Evolutionary conservation across 2,113 vertebrate genomes (phyloP), one percentile per base, ranked within the genome.

Genomic region (Sylvilagus bachmani): DNA sequence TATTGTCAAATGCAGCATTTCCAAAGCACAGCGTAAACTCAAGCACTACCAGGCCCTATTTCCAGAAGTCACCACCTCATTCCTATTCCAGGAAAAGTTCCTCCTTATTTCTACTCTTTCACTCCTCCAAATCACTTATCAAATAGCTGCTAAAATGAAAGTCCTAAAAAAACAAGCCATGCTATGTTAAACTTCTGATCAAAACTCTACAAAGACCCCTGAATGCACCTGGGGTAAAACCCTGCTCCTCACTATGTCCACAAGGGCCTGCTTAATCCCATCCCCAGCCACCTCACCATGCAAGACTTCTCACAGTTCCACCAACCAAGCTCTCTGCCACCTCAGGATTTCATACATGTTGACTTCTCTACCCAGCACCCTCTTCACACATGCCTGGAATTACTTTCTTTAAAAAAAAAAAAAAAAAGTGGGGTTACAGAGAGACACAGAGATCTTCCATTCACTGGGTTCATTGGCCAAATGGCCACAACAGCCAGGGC

Each of bases 11-110:
- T 19, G 69, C 5, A 75, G n/a, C 29, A 58, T 55, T 74, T 70
- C 81, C 67, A 82, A 86, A 81, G 11, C 33, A 64, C 3, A 93
- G 61, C 36, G 81, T 86, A 75, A 81, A 89, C 80, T 80, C 67
- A 53, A 44, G 36, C 36, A 70, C 58, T 29, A 62, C 12, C 0
- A 36, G 16, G 19, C 58, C 24, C 31, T 67, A 44, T 86, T 66
- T 86, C 51, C 38, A 78, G 64, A 93, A 75, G 12, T 53, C 16
- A 14, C 2, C 49, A 55, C 27, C 6, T 89, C 24, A 69, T 55
- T 81, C 16, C 74, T 88, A 17, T 44, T 78, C 64, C 44, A 79
- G 29, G 17, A 44, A 94, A 94, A 67, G 24, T 14, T 36, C n/a
- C 9, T 82, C 61, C n/a, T 49, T 27, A 31, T 12, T 80, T 85